Evolutionary conservation across 2,113 vertebrate genomes (phyloP).

Genomic region (Plectropomus leopardus): DNA sequence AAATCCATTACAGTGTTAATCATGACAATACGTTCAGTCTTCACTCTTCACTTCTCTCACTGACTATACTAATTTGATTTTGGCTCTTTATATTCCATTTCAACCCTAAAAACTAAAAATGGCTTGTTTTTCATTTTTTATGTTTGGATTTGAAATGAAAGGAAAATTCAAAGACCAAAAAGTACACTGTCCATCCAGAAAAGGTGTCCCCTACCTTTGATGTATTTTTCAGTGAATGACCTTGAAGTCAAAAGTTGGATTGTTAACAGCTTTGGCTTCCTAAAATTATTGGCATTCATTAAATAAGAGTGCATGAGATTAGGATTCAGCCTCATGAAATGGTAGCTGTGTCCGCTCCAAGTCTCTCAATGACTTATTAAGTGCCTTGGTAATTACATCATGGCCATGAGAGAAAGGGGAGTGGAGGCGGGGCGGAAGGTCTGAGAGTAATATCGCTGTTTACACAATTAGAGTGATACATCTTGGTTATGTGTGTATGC

Average conservation of each 20-base stretch:
- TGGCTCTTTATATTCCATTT: no score
- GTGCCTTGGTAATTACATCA: slow-evolving; percentile 85
- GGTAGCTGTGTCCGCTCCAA: slow-evolving; percentile 38
- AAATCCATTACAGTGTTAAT: no score
- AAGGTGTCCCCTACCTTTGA: slow-evolving; percentile 34
- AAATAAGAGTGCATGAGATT: slow-evolving; percentile 33
- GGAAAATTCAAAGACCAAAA: no score
- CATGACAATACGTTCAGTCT: no score
- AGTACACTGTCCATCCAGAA: no score
- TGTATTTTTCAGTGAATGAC: slow-evolving; percentile 10
- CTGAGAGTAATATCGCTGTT: slow-evolving; percentile 66
- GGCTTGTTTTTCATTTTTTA: no score
- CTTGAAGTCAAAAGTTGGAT: slow-evolving; percentile 27
- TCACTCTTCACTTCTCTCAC: no score
- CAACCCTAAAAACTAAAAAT: no score
- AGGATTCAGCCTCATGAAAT: slow-evolving; percentile 26
- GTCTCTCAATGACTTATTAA: slow-evolving; percentile 83
- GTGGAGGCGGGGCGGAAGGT: slow-evolving; percentile 58
- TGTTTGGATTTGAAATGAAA: no score
- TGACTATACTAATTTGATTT: no score
- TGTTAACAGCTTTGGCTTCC: slow-evolving; percentile 27
- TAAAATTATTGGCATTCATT: slow-evolving; percentile 49
- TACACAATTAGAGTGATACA: slow-evolving; percentile 67
- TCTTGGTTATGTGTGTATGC: slow-evolving; percentile 61
- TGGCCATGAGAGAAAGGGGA: slow-evolving; percentile 55